Base-by-base conservation (phyloP, 2,888 invertebrate species). In the Habrosyne pyritoides region DNA sequence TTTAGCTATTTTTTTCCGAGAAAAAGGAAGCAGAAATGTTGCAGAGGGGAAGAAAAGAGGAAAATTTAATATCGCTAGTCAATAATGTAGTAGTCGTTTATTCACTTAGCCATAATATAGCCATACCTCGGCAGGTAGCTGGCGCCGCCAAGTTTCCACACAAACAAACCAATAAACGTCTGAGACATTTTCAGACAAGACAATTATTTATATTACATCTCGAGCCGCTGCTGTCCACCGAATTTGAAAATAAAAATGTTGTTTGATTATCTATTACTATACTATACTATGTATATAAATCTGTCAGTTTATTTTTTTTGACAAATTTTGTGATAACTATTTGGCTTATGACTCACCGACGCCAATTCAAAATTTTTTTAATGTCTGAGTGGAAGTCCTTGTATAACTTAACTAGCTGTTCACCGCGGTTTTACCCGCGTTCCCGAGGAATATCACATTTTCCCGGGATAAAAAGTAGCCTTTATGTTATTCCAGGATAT, bases 111-210 rank as follows among this genome's bases (percentile, higher is more conserved):
- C 72, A 70, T 69, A 68, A 65, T 67, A 69, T 64, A 54, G 33
- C 47, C 26, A 36, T 21, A 51, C 54, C 55, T 49, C 54, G 66
- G 69, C 83, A 86, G 87, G 85, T 83, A 81, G 73, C 66, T 66
- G 76, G 61, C 60, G 62, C 60, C 77, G 84, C 82, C 86, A 79
- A 74, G 66, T 77, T 79, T 70, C 71, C 73, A 69, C 69, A 73
- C 82, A 88, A 88, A 89, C 86, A 89, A 78, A 87, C 83, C 86
- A 83, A 89, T 89, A 89, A 89, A 86, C 70, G 83, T 85, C 73
- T 64, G 75, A 75, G 79, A 83, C 84, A 83, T 81, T 81, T 80
- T 81, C 73, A 70, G 76, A 79, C 81, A 77, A 81, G 75, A 72
- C 69, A 69, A 83, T 86, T 84, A 87, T 87, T 86, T 87, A 85